Percentiles rank a stretch among this genome's conserved stretches.
Evolutionary conservation across 2,797 vertebrate genomes (phyloP).

Genomic region (Chelmon rostratus): DNA sequence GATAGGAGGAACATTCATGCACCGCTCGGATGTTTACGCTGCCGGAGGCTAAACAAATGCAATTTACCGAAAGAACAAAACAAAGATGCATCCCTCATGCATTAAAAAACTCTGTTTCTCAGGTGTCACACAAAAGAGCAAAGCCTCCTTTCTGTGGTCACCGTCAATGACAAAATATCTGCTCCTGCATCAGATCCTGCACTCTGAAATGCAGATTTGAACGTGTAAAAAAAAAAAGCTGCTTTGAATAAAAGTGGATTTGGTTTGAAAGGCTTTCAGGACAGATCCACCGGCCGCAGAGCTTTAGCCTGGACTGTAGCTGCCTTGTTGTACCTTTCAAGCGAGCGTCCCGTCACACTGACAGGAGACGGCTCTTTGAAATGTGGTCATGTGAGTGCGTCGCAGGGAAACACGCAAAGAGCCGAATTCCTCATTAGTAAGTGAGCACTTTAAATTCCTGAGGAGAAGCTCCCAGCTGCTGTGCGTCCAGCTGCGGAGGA

Average conservation of each 20-base stretch:
- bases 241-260: conserved; percentile 61
- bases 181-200: conserved; percentile 27
- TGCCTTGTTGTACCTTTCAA: not conserved
- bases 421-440: conserved; percentile 35
- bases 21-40: conserved; percentile 45
- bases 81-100: conserved; percentile 26
- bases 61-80: conserved; percentile 55
- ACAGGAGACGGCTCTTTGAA: conserved; percentile 25
- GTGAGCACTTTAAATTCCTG: conserved; percentile 31
- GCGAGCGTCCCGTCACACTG: conserved; percentile 22
- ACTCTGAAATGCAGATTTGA: conserved; percentile 69
- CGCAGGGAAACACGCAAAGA: conserved; percentile 10
- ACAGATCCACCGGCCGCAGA: not conserved
- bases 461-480: conserved; percentile 27
- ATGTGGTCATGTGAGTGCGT: not conserved
- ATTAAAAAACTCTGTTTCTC: conserved; percentile 19
- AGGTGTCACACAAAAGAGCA: conserved; percentile 48
- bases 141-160: conserved; percentile 28
- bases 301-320: not conserved
- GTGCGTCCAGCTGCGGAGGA: conserved; percentile 33
- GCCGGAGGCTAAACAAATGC: conserved; percentile 54
- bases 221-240: conserved; percentile 13
- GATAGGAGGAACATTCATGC: conserved; percentile 32
- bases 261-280: conserved; percentile 37
- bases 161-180: conserved; percentile 39